Base-by-base conservation (phyloP, 2,113 vertebrate genomes). In the Setophaga petechia region DNA sequence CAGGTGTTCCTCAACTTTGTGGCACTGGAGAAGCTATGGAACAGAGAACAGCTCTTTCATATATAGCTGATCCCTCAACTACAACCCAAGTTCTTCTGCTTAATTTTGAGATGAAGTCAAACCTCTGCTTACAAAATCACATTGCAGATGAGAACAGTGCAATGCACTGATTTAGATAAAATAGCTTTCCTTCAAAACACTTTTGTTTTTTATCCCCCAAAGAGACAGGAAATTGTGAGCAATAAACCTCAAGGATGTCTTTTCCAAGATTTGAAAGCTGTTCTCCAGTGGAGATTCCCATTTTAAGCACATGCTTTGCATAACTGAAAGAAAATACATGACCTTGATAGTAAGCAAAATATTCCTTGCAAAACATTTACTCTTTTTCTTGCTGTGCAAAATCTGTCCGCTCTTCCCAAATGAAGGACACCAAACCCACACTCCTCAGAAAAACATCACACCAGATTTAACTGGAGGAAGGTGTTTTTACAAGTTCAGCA, bases 291-390 rank as follows among this genome's bases (percentile, higher is more conserved):
- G 51, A 91, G 81, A 77, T 75, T 59, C 91, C 71, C 89, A 58
- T 85, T 85, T 74, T 44, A 75, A 91, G 57, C 89, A 73, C 67
- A 93, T 77, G 59, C 59, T 94, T 95, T 55, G 92, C 90, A 86
- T 94, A 95, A 63, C 90, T 86, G 68, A 66, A 90, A 71, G 57
- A 84, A 89, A 93, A 94, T 69, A 76, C 1, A 0, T 43, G 66
- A 83, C 94, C 94, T 94, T 90, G 93, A 55, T 57, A 75, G 47
- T 49, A 93, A 65, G 87, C 84, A 90, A 87, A 94, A 67, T 37
- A 87, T 55, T 51, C 66, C 75, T 86, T 17, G 11, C 55, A 58
- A 89, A 95, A 92, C 75, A 84, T 81, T 92, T 65, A 66, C 85
- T 71, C 79, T 92, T 79, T 30, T 37, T 71, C 41, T 79, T 24